Percentiles rank a stretch among this genome's conserved stretches.
Conservation (phyloP, 2,888 invertebrate genomes). For the Abscondita cerata region DNA sequence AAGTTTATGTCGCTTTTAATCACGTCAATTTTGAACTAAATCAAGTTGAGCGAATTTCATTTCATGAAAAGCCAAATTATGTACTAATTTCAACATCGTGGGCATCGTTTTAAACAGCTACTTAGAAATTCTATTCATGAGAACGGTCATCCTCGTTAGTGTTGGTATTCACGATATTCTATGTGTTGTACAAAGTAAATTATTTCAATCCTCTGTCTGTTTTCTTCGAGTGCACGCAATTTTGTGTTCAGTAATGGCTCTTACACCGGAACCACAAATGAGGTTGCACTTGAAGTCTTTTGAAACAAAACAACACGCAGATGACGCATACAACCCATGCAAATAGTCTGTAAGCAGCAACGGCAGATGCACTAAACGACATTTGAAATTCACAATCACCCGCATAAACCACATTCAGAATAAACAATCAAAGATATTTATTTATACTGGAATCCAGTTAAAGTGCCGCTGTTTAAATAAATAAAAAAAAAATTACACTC, state of each 20-base stretch:
- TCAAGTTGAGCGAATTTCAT: constrained; percentile 17
- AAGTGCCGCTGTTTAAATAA: background rate
- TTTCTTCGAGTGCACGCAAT: background rate
- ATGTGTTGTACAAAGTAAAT: constrained; percentile 22
- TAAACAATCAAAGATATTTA: constrained; percentile 16
- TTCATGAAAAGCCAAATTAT: constrained; percentile 28
- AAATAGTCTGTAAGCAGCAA: constrained; percentile 45
- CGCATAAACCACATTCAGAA: constrained; percentile 10
- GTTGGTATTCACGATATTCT: constrained; percentile 24
- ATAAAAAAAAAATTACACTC: constrained; percentile 5
- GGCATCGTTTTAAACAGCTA: constrained; percentile 31
- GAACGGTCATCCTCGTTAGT: constrained; percentile 31
- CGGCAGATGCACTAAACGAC: constrained; percentile 46
- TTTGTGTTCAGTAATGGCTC: background rate
- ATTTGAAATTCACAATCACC: constrained; percentile 39
- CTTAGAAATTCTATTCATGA: constrained; percentile 33
- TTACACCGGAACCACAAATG: background rate
- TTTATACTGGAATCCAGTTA: background rate
- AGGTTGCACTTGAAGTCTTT: constrained; percentile 12
- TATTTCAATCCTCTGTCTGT: constrained; percentile 14
- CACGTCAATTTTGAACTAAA: no score
- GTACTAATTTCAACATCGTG: constrained; percentile 30
- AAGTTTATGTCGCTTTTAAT: no score
- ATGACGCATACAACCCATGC: constrained; percentile 47
- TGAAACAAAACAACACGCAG: constrained; percentile 35